Evolutionary conservation across 2,888 invertebrate genomes (phyloP).

Genomic region (Anarsia innoxiella): DNA sequence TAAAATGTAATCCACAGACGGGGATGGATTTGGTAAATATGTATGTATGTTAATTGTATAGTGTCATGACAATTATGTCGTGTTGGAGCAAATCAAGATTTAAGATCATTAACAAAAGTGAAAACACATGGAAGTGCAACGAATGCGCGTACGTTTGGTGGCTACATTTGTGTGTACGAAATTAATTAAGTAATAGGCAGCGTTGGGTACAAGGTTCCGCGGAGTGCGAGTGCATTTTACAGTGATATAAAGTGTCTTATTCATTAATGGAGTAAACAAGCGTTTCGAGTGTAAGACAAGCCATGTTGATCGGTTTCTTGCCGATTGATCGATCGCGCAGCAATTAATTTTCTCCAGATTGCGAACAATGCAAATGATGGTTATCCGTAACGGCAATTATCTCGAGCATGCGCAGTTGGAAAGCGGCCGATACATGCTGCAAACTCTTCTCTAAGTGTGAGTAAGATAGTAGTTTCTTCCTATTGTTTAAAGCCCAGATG

Average conservation of each 20-base stretch:
- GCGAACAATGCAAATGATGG: slow-evolving; percentile 69
- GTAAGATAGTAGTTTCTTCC: slow-evolving; percentile 60
- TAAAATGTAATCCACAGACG: no score
- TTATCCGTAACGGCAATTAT: slow-evolving; percentile 58
- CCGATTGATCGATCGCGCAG: slow-evolving; percentile 44
- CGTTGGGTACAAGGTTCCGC: slow-evolving; percentile 3
- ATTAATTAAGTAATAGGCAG: no score
- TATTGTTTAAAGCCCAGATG: slow-evolving; percentile 49
- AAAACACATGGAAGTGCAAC: slow-evolving; percentile 19
- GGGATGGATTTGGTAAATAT: no score
- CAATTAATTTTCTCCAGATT: slow-evolving; percentile 65
- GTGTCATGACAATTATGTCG: no score
- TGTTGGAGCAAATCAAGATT: slow-evolving; percentile 14
- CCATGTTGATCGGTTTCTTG: slow-evolving; percentile 44
- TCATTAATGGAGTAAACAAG: slow-evolving; percentile 4
- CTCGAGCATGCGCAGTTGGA: slow-evolving; percentile 51
- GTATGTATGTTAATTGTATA: no score
- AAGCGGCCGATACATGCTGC: slow-evolving; percentile 52
- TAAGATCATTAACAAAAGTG: slow-evolving; percentile 13
- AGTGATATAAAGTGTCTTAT: slow-evolving; percentile 3
- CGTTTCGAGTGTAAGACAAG: slow-evolving; percentile 3
- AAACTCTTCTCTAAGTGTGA: slow-evolving; percentile 49
- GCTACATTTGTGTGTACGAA: slow-evolving; percentile 22
- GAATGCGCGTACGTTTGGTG: slow-evolving; percentile 22
- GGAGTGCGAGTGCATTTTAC: slow-evolving; percentile 17